Evolutionary conservation across 2,113 vertebrate genomes (phyloP), one percentile per base, ranked within the genome.

Genomic region (Clarias macrocephalus): DNA sequence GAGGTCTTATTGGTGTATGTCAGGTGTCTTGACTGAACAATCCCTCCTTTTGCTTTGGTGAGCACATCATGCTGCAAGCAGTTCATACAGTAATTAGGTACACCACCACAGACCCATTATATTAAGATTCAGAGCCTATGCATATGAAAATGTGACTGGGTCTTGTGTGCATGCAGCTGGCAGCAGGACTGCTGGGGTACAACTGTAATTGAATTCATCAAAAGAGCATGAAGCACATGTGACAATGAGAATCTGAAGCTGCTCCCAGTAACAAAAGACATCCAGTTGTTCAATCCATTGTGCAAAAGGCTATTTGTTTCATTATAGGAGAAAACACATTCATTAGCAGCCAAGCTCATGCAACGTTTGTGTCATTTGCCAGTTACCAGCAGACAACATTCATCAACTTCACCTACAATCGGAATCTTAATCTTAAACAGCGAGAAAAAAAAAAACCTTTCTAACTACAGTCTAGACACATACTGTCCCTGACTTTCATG

Each of bases 181-280:
- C 60, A 77, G 16, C n/a, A 57, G 52, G 37, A 57, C 52, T 33
- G 65, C 48, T 30, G 37, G 57, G 25, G 84, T 52, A 28, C 60
- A 18, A 30, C 33, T 66, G 65, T 59, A 81, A 73, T 72, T 48
- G 59, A 56, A 87, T 82, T 73, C 48, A 86, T 68, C 48, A 86
- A 52, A 85, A 80, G 75, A 66, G 25, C 25, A 30, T 52, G 59
- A 85, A 65, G 33, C 72, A 85, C 60, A 52, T 54, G 73, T 62
- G 73, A 77, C 59, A 65, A 73, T 65, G 59, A 37, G 73, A 85
- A 85, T 79, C n/a, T 79, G 33, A 77, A 76, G 60, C 73, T 65
- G 60, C 63, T 48, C 84, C 76, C 9, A 85, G 42, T 77, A 80
- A 80, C n/a, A 80, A 54, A 65, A 42, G 28, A 68, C 48, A 77